Evolutionary conservation across 2,888 invertebrate genomes (phyloP).

Genomic region (Drosophila anomelani): DNA sequence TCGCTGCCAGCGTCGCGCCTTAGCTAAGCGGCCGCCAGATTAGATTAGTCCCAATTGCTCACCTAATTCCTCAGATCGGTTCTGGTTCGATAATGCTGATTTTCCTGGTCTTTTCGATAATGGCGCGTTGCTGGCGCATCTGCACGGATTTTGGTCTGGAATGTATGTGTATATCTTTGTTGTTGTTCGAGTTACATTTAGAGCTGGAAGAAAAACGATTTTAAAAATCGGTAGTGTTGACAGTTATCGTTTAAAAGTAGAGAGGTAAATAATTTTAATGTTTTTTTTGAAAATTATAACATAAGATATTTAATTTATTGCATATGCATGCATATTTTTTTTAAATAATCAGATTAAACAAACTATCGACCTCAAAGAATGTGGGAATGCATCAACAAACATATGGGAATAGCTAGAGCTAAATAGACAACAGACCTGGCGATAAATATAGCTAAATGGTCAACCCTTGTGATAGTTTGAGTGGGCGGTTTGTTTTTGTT

Average conservation of each 20-base stretch:
- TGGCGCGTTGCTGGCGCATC: constrained; percentile 22
- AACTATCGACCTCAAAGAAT: too few relatives aligned
- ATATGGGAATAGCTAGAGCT: not conserved
- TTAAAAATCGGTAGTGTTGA: not conserved
- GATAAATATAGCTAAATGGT: not conserved
- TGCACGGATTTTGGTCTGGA: constrained; percentile 43
- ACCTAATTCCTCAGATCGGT: constrained; percentile 10
- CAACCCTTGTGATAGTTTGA: not conserved
- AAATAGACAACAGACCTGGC: not conserved
- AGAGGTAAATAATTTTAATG: not conserved
- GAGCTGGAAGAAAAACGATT: not conserved
- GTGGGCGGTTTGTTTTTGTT: constrained; percentile 24
- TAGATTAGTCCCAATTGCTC: constrained; percentile 36
- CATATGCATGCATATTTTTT: not conserved
- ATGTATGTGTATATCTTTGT: constrained; percentile 43
- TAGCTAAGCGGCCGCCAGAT: constrained; percentile 22
- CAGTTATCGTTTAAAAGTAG: not conserved
- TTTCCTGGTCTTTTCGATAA: not conserved
- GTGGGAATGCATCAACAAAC: not conserved
- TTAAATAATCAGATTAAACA: too few relatives aligned
- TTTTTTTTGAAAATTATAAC: not conserved
- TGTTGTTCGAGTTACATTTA: constrained; percentile 21
- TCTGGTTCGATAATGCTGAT: constrained; percentile 10
- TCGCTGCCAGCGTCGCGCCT: constrained; percentile 36
- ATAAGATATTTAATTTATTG: not conserved